These are phyloP conservation scores for Epinephelus fuscoguttatus DNA, from an alignment of 2,113 vertebrate genomes.

Conservation along the genomic window DNA sequence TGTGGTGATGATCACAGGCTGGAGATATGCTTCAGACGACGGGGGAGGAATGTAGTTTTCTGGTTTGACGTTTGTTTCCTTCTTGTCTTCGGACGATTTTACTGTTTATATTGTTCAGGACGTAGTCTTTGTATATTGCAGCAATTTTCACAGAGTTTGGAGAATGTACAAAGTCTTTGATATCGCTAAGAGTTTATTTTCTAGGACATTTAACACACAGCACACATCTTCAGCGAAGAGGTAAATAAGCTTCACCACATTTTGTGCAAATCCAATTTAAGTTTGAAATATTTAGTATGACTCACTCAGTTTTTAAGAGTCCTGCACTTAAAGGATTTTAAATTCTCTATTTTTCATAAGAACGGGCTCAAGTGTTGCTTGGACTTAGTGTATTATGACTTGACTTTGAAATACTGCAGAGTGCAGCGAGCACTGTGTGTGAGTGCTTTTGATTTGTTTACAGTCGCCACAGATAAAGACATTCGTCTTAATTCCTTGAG, in stretches of 20 bases:
- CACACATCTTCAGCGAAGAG: background rate
- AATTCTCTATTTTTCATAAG: constrained; percentile 41
- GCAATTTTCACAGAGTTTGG: background rate
- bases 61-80: background rate
- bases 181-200: constrained; percentile 16
- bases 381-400: constrained; percentile 14
- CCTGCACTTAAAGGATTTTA: constrained; percentile 31
- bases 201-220: constrained; percentile 15
- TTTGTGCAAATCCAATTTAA: constrained; percentile 19
- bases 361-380: background rate
- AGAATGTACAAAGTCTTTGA: background rate
- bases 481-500: constrained; percentile 36
- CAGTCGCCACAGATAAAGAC: constrained; percentile 1
- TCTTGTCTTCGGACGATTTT: background rate
- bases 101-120: constrained; percentile 3
- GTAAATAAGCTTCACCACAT: background rate
- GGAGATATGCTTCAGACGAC: background rate
- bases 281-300: constrained; percentile 55
- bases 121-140: background rate
- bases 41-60: background rate
- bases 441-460: constrained; percentile 47
- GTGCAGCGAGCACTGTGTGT: background rate
- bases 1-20: constrained; percentile 2
- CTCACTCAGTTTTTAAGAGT: constrained; percentile 17
- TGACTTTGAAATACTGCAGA: constrained; percentile 20